Conservation (phyloP, 2,113 vertebrate species). For the Alouatta palliata region DNA sequence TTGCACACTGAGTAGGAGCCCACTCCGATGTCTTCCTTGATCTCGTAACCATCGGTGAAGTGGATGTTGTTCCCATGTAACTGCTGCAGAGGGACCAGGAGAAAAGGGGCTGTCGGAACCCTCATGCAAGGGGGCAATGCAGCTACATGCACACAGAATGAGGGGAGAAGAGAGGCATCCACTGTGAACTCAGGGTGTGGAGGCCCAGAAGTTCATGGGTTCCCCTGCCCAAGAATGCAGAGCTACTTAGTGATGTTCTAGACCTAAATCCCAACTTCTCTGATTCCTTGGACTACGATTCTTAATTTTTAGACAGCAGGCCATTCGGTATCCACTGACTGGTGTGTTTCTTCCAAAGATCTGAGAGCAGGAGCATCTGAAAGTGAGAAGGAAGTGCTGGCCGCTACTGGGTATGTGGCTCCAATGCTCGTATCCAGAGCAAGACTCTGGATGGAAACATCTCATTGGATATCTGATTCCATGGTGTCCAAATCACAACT, state of each 20-base stretch:
- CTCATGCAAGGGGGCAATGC: accelerated
- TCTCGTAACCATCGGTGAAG: slow-evolving; percentile 94
- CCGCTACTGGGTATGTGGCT: accelerated
- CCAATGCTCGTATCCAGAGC: accelerated
- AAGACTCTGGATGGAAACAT: accelerated
- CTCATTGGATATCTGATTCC: neutral
- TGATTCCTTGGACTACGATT: accelerated
- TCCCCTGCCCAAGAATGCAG: accelerated
- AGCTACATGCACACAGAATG: accelerated
- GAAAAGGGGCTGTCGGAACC: accelerated
- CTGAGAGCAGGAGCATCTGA: too few species aligned
- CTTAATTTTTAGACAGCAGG: neutral
- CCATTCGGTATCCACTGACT: accelerated
- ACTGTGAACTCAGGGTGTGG: accelerated
- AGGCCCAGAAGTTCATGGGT: accelerated
- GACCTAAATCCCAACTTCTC: neutral
- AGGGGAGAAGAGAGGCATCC: accelerated
- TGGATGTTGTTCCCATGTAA: slow-evolving; percentile 92
- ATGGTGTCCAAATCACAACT: accelerated
- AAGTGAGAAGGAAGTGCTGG: accelerated
- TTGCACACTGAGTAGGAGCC: slow-evolving; percentile 91
- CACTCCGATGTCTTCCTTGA: slow-evolving; percentile 94
- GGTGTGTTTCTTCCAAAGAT: too few species aligned
- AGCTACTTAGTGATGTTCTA: neutral
- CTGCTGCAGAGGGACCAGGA: slow-evolving; percentile 84